A percentile compares a stretch with the other conserved stretches of the same genome.
phyloP scores from a whole-genome alignment of 2,113 vertebrate genomes.

The Zosterops borbonicus region DNA sequence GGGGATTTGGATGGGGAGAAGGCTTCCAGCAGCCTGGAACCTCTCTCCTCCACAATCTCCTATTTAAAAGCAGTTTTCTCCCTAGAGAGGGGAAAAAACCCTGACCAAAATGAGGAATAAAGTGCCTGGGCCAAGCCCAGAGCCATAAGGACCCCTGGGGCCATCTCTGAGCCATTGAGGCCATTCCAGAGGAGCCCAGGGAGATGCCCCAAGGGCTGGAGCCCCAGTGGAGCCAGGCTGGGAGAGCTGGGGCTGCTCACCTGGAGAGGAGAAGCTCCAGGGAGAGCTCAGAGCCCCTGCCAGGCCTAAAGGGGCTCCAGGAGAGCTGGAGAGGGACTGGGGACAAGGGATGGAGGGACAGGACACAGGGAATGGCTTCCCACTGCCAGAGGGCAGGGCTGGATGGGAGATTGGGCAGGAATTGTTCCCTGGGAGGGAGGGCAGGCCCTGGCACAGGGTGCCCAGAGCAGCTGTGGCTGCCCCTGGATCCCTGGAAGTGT shows the following conservation, averaged over 20 bases:
- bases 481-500: background rate
- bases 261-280: background rate
- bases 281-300: background rate
- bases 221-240: background rate
- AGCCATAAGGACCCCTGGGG: accelerated
- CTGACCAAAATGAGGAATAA: background rate
- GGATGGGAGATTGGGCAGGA: background rate
- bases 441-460: background rate
- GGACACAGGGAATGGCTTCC: background rate
- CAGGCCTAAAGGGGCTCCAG: background rate
- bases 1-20: background rate
- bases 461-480: background rate
- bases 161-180: background rate
- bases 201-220: background rate
- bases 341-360: background rate
- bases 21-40: background rate
- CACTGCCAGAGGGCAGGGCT: background rate
- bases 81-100: background rate
- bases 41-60: background rate
- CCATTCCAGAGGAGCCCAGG: accelerated
- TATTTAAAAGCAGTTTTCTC: background rate
- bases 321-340: background rate
- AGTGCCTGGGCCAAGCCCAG: background rate
- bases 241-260: background rate
- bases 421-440: background rate